These are phyloP conservation scores for Cichladusa arquata DNA, from an alignment of 2,113 vertebrate species.

Conservation along the genomic window DNA sequence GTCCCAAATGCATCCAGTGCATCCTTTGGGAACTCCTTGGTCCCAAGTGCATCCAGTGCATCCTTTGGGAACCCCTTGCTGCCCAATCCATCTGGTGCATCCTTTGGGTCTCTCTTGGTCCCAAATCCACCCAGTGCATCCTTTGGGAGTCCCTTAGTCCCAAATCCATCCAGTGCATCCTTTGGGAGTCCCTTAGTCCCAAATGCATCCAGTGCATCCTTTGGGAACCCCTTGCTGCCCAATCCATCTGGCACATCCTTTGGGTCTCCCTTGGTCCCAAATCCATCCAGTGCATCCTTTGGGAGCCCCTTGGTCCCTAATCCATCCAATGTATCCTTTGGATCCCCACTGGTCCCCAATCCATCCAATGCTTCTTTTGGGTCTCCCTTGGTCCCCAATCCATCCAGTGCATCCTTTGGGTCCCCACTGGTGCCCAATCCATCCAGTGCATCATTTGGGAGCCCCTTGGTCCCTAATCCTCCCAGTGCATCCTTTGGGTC, in stretches of 20 bases:
- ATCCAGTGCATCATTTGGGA: neutral
- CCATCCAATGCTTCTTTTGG: neutral
- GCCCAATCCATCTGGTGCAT: rapidly evolving
- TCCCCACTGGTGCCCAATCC: neutral
- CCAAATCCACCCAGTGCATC: neutral
- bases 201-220: neutral
- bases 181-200: neutral
- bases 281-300: neutral
- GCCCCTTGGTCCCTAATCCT: rapidly evolving
- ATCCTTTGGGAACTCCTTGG: neutral
- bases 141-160: neutral
- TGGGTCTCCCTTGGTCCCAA: rapidly evolving
- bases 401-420: neutral
- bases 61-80: neutral
- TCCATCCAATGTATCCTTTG: neutral
- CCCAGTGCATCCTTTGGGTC: neutral
- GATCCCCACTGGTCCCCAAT: rapidly evolving
- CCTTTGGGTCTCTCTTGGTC: rapidly evolving
- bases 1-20: rapidly evolving
- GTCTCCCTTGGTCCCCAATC: neutral
- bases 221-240: rapidly evolving
- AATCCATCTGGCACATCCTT: neutral
- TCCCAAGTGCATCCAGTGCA: neutral
- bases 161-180: rapidly evolving
- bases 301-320: rapidly evolving